Conservation (phyloP, 2,797 vertebrate species). For the Perodicticus potto region DNA sequence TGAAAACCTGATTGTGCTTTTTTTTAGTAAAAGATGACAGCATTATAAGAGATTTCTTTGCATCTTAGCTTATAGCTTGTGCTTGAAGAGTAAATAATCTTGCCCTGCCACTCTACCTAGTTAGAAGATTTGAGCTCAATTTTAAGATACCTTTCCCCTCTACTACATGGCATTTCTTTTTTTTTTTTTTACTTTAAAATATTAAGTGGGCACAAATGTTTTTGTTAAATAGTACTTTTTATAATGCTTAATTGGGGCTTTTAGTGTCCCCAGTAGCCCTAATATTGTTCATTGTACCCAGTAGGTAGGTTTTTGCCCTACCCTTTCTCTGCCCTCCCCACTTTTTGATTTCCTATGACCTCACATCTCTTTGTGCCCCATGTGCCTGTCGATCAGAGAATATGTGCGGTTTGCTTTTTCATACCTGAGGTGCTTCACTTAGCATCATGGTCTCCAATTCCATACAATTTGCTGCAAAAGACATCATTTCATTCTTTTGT, state of each 20-base stretch:
- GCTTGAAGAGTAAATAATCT: neutral
- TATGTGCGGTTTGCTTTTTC: neutral
- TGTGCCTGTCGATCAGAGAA: neutral
- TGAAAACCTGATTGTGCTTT: slow-evolving; percentile 21
- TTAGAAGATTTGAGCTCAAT: neutral
- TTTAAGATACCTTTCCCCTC: neutral
- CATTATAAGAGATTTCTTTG: neutral
- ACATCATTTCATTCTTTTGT: neutral
- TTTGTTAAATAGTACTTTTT: neutral
- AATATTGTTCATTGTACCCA: neutral
- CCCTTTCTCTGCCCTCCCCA: neutral
- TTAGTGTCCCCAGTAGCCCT: neutral
- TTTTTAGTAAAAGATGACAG: neutral
- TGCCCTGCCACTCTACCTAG: neutral
- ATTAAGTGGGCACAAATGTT: neutral
- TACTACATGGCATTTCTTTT: neutral
- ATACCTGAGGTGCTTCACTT: neutral
- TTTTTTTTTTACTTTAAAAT: neutral
- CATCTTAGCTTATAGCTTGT: neutral
- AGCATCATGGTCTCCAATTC: neutral
- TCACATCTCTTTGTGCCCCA: neutral
- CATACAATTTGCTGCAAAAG: neutral
- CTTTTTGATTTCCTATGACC: neutral
- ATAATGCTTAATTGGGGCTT: neutral
- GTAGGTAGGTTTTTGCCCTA: neutral